phyloP scores from a whole-genome alignment of 2,113 vertebrate species.

The Entelurus aequoreus region DNA sequence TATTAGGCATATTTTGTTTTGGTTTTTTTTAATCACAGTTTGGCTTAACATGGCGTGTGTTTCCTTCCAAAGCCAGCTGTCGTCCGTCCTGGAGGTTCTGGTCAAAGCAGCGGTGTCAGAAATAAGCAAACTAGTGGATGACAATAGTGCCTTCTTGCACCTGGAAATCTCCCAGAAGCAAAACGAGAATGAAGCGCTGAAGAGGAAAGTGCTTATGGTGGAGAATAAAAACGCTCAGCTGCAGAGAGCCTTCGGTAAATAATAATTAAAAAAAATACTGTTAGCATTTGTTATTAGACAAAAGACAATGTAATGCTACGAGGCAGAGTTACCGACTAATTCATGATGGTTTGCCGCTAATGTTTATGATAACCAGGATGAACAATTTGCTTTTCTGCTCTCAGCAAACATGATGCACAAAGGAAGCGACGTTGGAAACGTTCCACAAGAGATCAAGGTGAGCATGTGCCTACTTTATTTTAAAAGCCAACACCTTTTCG shows the following conservation, averaged over 20 bases:
- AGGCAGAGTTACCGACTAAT: not conserved
- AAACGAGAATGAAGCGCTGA: conserved; percentile 62
- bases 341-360: not conserved
- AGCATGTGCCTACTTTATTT: not conserved
- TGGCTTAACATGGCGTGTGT: conserved; percentile 55
- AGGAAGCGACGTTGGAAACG: conserved; percentile 30
- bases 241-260: conserved; percentile 55
- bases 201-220: conserved; percentile 52
- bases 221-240: conserved; percentile 53
- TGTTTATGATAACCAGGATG: not conserved
- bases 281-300: too few species aligned
- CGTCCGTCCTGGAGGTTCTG: conserved; percentile 69
- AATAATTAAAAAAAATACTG: conserved; percentile 16
- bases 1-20: not conserved
- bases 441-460: conserved; percentile 49
- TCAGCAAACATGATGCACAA: conserved; percentile 57
- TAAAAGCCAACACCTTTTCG: too few species aligned
- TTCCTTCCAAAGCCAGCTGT: conserved; percentile 62
- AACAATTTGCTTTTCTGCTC: not conserved
- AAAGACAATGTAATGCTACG: too few species aligned
- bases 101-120: conserved; percentile 65
- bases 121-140: conserved; percentile 69
- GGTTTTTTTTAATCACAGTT: too few species aligned
- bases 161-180: conserved; percentile 61
- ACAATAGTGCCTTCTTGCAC: conserved; percentile 64